These are phyloP conservation scores for Leucopternis melanops DNA, from an alignment of 2,113 vertebrate species.

Conservation along the genomic window DNA sequence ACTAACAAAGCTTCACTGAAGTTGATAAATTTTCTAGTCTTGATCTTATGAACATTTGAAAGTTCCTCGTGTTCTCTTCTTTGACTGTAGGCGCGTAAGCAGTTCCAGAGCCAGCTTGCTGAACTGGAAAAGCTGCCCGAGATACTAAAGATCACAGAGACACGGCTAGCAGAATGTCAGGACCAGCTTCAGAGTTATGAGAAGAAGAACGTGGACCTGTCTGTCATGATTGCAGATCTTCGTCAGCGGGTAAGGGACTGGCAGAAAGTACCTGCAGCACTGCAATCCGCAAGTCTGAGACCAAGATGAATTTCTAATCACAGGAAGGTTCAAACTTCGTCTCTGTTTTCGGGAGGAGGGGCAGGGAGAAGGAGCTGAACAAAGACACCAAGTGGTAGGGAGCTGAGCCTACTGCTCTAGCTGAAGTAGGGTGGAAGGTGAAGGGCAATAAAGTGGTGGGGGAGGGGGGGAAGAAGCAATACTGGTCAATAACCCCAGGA, in stretches of 20 bases:
- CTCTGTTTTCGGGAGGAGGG: not conserved
- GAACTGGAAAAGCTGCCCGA: constrained; percentile 87
- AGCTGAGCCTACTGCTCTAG: not conserved
- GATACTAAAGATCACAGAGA: constrained; percentile 76
- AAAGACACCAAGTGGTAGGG: not conserved
- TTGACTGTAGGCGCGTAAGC: constrained; percentile 64
- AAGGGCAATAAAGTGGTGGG: not conserved
- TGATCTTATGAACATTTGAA: not conserved
- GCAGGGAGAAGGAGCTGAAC: not conserved
- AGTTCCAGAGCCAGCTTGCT: constrained; percentile 76
- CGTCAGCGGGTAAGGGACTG: constrained; percentile 83
- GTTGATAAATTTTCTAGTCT: not conserved
- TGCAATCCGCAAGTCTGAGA: not conserved
- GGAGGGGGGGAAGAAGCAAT: not conserved
- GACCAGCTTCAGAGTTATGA: constrained; percentile 78
- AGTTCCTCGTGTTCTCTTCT: not conserved
- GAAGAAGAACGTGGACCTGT: constrained; percentile 80
- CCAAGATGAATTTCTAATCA: constrained; percentile 37
- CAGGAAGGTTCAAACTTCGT: constrained; percentile 48
- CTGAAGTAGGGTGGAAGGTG: not conserved
- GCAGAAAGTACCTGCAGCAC: constrained; percentile 49
- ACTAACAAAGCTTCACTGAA: not conserved
- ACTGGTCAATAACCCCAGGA: not conserved
- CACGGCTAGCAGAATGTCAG: constrained; percentile 81
- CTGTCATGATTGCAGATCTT: constrained; percentile 77